Conservation (phyloP, 2,888 invertebrate genomes). For the Rhyacophila evoluta region DNA sequence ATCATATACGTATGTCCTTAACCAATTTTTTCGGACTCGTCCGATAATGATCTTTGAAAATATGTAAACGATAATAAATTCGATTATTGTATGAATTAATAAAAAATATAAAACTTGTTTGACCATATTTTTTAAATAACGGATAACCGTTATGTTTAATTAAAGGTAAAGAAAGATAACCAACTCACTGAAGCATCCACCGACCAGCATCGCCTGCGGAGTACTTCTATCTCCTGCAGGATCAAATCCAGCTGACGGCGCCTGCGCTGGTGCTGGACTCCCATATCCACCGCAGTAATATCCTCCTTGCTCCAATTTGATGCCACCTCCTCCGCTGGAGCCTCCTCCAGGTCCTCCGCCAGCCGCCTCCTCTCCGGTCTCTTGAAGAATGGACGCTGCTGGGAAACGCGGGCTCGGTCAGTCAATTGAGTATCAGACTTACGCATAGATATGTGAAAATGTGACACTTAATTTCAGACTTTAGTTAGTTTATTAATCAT, state of each 20-base stretch:
- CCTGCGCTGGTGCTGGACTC: conserved; percentile 62
- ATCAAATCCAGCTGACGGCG: conserved; percentile 62
- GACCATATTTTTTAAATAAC: too few relatives aligned
- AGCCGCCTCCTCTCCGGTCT: conserved; percentile 80
- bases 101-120: too few relatives aligned
- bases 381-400: conserved; percentile 94
- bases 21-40: too few relatives aligned
- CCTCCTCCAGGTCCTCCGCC: conserved; percentile 63
- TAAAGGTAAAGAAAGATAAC: too few relatives aligned
- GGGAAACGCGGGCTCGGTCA: conserved; percentile 37
- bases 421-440: conserved; percentile 7
- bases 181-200: conserved; percentile 82
- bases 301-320: conserved; percentile 68
- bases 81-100: too few relatives aligned
- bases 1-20: too few relatives aligned
- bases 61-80: too few relatives aligned
- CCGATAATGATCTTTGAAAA: too few relatives aligned
- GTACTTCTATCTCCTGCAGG: conserved; percentile 66
- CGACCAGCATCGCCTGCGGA: conserved; percentile 77
- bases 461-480: too few relatives aligned
- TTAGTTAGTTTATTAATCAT: too few relatives aligned
- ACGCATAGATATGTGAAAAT: background rate
- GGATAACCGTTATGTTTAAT: too few relatives aligned
- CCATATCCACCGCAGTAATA: conserved; percentile 66
- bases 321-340: conserved; percentile 57